Percentiles rank a stretch among this genome's conserved stretches.
Evolutionary conservation across 2,113 vertebrate species (phyloP).

Genomic region (Gobio gobio): DNA sequence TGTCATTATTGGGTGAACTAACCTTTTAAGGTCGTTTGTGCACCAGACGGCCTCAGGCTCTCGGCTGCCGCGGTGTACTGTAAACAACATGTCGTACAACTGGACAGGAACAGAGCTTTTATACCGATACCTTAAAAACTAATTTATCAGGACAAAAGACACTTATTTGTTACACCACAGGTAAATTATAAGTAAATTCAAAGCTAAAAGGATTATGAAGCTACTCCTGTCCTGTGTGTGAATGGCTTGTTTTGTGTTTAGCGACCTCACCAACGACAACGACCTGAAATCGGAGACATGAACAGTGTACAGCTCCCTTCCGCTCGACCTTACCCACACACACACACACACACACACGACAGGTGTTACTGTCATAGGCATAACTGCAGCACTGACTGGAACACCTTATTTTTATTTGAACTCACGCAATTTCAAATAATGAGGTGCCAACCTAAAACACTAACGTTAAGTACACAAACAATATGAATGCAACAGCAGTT

Average conservation of each 20-base stretch:
- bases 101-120: not conserved
- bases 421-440: not conserved
- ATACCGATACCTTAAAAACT: not conserved
- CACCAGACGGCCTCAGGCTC: conserved; percentile 13
- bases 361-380: not conserved
- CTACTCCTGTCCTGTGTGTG: not conserved
- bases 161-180: not conserved
- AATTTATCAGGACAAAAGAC: not conserved
- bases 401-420: not conserved
- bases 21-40: not conserved
- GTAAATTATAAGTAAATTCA: not conserved
- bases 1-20: too few relatives aligned
- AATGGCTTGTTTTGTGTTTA: conserved; percentile 66
- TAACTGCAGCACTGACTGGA: not conserved
- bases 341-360: not conserved
- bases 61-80: conserved; percentile 18
- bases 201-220: not conserved
- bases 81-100: conserved; percentile 40
- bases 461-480: not conserved
- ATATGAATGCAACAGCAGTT: too few relatives aligned
- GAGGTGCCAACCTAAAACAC: not conserved
- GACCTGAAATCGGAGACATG: conserved; percentile 57
- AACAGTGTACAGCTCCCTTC: not conserved
- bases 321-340: not conserved
- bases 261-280: conserved; percentile 63